Evolutionary conservation across 2,888 invertebrate genomes (phyloP).

Genomic region (Calameuta pallipes): DNA sequence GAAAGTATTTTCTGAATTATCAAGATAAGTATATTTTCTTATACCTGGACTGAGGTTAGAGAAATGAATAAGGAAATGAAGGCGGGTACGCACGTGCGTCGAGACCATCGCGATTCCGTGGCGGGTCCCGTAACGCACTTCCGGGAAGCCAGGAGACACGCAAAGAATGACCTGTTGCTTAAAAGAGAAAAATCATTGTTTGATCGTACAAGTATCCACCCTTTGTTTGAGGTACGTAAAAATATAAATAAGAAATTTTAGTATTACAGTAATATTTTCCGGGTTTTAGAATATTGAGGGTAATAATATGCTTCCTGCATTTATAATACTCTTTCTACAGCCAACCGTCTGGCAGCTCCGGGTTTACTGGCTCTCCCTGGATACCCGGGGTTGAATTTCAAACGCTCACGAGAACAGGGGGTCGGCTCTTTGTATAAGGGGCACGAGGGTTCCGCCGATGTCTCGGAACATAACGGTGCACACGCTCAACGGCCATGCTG

Average conservation of each 20-base stretch:
- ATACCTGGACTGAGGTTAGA: not conserved
- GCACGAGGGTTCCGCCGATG: slow-evolving; percentile 50
- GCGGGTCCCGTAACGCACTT: slow-evolving; percentile 15
- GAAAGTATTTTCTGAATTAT: not conserved
- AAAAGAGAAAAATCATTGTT: slow-evolving; percentile 30
- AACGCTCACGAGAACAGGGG: slow-evolving; percentile 55
- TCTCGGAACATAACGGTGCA: slow-evolving; percentile 57
- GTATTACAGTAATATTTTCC: not conserved
- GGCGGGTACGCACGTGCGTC: not conserved
- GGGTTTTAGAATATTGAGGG: not conserved
- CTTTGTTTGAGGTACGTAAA: not conserved
- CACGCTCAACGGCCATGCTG: slow-evolving; percentile 50
- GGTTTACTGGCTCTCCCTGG: slow-evolving; percentile 18
- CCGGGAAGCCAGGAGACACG: slow-evolving; percentile 20
- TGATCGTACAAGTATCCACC: not conserved
- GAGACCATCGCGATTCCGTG: not conserved
- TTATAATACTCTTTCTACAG: slow-evolving; percentile 31
- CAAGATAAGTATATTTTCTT: not conserved
- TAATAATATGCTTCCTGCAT: slow-evolving; percentile 26
- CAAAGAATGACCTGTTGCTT: slow-evolving; percentile 37
- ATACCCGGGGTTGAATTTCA: slow-evolving; percentile 60
- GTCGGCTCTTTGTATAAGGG: slow-evolving; percentile 52
- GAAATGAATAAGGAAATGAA: not conserved
- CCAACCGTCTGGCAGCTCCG: slow-evolving; percentile 30
- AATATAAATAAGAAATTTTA: not conserved